phyloP scores from a whole-genome alignment of 2,888 invertebrate species.

The Drosophila anomalipes region DNA sequence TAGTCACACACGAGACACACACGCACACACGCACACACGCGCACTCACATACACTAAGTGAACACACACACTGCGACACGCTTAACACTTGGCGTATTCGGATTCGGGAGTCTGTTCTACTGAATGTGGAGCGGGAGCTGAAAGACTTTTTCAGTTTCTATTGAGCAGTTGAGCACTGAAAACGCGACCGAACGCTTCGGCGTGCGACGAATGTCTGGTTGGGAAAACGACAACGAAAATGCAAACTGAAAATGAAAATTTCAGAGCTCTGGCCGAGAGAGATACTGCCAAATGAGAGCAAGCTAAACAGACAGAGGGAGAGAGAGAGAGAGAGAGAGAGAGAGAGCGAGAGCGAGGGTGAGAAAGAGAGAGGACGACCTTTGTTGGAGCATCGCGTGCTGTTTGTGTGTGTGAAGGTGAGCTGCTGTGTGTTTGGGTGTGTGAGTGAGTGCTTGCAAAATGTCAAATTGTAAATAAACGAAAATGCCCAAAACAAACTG shows the following conservation, averaged over 20 bases:
- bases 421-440: slow-evolving; percentile 41
- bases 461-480: slow-evolving; percentile 79
- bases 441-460: slow-evolving; percentile 65
- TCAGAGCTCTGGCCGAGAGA: slow-evolving; percentile 29
- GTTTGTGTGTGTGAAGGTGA: slow-evolving; percentile 62
- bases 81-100: slow-evolving; percentile 20
- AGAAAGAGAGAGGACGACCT: slow-evolving; percentile 50
- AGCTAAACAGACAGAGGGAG: slow-evolving; percentile 16
- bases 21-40: slow-evolving; percentile 16
- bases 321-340: slow-evolving; percentile 9
- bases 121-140: slow-evolving; percentile 31
- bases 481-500: slow-evolving; percentile 62
- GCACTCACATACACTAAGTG: slow-evolving; percentile 13
- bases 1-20: slow-evolving; percentile 48
- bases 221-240: slow-evolving; percentile 73
- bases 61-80: slow-evolving; percentile 21
- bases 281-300: slow-evolving; percentile 29
- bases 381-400: slow-evolving; percentile 46
- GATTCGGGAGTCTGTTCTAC: slow-evolving; percentile 37
- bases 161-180: slow-evolving; percentile 19
- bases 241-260: slow-evolving; percentile 67
- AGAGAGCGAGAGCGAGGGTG: slow-evolving; percentile 5
- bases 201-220: slow-evolving; percentile 74
- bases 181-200: slow-evolving; percentile 72
- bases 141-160: slow-evolving; percentile 12